phyloP scores from a whole-genome alignment of 2,113 vertebrate genomes.

The Hemiprocne comata region DNA sequence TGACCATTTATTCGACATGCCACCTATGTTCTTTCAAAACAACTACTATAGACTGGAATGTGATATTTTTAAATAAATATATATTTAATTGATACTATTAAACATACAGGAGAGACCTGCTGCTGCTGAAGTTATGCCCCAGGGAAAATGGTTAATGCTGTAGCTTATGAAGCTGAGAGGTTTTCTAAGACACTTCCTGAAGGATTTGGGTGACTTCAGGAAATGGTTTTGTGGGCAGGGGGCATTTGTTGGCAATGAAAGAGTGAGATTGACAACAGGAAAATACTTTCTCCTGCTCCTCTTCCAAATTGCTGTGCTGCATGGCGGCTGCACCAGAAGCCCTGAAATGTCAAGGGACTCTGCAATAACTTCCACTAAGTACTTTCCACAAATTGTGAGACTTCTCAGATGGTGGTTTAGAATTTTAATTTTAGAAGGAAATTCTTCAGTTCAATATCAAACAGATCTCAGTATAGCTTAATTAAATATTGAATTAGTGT shows the following conservation, averaged over 20 bases:
- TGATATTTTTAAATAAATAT: background rate
- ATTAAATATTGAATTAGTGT: background rate
- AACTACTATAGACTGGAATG: background rate
- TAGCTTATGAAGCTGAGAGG: background rate
- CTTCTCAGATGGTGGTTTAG: background rate
- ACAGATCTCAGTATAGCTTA: background rate
- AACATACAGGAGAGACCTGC: background rate
- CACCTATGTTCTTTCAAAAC: background rate
- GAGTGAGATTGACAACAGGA: background rate
- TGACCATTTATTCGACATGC: background rate
- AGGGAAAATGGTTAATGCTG: background rate
- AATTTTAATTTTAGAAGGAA: background rate
- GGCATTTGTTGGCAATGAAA: background rate
- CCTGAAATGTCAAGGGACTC: background rate
- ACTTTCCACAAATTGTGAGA: background rate
- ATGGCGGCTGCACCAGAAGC: background rate
- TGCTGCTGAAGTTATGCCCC: background rate
- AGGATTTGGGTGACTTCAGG: background rate
- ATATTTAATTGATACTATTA: background rate
- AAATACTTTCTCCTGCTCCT: background rate
- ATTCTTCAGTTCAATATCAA: background rate
- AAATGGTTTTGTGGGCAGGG: background rate
- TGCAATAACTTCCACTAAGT: background rate
- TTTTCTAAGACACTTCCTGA: background rate
- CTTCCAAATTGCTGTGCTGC: background rate